phyloP scores from a whole-genome alignment of 2,888 invertebrate genomes.

The Lutraria lutraria region DNA sequence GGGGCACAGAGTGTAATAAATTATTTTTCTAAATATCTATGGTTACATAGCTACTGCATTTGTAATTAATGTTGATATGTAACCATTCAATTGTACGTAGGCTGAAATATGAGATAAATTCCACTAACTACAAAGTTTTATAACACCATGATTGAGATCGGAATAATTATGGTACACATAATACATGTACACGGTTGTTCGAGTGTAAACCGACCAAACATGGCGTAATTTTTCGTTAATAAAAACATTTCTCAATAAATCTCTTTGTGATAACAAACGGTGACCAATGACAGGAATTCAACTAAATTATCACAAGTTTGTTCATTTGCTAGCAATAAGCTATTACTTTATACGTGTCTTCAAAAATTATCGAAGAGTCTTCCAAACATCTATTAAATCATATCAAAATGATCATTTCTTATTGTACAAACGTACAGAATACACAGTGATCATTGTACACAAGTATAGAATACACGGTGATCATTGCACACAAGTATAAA shows the following conservation, averaged over 20 bases:
- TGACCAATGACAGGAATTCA: too few relatives aligned
- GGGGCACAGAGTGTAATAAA: slow-evolving; percentile 5
- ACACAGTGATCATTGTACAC: not conserved
- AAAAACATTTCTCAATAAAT: too few relatives aligned
- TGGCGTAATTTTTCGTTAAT: too few relatives aligned
- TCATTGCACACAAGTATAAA: not conserved
- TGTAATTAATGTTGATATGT: not conserved
- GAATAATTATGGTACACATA: not conserved
- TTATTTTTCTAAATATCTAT: not conserved
- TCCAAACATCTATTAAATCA: too few relatives aligned
- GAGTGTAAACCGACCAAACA: too few relatives aligned
- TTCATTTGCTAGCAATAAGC: too few relatives aligned
- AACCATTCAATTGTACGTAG: not conserved
- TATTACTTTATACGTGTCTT: too few relatives aligned
- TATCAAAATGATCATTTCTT: too few relatives aligned
- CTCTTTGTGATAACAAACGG: too few relatives aligned
- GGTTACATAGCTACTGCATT: not conserved
- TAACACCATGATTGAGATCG: not conserved
- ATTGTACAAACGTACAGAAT: not conserved
- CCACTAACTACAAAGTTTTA: not conserved
- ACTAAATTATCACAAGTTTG: too few relatives aligned
- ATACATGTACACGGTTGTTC: not conserved
- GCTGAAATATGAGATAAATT: not conserved
- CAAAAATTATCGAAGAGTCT: too few relatives aligned
- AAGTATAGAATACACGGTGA: not conserved